Conservation (phyloP, 2,113 vertebrate species). For the Motacilla alba region DNA sequence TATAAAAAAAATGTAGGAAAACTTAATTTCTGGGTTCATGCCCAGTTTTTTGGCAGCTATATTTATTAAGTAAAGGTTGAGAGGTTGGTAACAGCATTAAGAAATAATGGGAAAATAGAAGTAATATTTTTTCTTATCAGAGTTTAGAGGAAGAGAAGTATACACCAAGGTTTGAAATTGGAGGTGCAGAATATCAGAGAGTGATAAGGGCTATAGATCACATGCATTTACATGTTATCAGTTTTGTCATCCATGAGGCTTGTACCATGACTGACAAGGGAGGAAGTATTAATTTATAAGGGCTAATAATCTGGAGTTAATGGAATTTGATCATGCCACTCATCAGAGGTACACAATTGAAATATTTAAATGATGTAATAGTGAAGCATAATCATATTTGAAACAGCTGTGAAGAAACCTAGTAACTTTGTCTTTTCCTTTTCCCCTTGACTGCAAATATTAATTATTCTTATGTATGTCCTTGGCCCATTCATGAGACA, state of each 20-base stretch:
- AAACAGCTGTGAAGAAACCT: neutral
- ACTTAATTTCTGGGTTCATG: neutral
- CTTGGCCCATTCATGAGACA: neutral
- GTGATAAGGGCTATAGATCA: conserved; percentile 51
- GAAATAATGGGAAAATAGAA: conserved; percentile 62
- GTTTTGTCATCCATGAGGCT: neutral
- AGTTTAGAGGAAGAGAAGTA: conserved; percentile 40
- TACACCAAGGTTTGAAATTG: conserved; percentile 60
- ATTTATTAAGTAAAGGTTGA: conserved; percentile 62
- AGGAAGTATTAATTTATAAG: conserved; percentile 24
- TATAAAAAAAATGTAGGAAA: conserved; percentile 31
- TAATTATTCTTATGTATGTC: neutral
- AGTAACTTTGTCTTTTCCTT: neutral
- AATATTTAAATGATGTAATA: neutral
- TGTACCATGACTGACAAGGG: conserved; percentile 39
- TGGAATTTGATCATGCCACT: neutral
- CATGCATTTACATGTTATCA: conserved; percentile 12
- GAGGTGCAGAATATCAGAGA: conserved; percentile 46
- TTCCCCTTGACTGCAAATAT: neutral
- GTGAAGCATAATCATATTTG: neutral
- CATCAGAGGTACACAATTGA: neutral
- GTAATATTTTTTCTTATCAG: conserved; percentile 59
- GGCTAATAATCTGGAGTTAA: conserved; percentile 1
- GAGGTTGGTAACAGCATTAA: conserved; percentile 57
- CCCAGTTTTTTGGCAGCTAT: conserved; percentile 54